Conservation (phyloP, 2,797 vertebrate species). For the Phaenicophaeus curvirostris region DNA sequence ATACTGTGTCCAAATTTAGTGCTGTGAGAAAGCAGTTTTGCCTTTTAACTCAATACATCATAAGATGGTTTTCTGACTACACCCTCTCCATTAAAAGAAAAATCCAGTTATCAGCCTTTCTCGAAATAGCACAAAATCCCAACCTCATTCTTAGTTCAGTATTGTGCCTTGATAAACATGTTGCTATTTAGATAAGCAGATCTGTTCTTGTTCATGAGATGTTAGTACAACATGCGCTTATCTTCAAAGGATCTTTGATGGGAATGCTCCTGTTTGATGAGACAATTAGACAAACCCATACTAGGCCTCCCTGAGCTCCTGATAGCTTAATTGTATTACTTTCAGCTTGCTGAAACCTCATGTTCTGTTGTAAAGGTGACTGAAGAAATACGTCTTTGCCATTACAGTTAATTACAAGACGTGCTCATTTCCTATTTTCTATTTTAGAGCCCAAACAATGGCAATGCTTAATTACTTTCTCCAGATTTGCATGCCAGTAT, state of each 20-base stretch:
- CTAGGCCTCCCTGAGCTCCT: neutral
- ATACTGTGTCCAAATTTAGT: neutral
- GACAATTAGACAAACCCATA: neutral
- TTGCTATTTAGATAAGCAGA: slow-evolving; percentile 24
- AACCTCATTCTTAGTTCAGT: neutral
- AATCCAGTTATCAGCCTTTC: neutral
- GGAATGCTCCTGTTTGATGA: slow-evolving; percentile 1
- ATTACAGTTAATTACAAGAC: neutral
- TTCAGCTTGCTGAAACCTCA: neutral
- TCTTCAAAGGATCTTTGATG: slow-evolving; percentile 15
- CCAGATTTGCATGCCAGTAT: neutral
- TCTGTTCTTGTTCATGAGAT: neutral
- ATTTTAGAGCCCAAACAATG: slow-evolving; percentile 62
- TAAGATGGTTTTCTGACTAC: neutral
- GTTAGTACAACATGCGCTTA: slow-evolving; percentile 31
- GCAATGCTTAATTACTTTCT: slow-evolving; percentile 23
- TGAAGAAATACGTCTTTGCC: slow-evolving; percentile 9
- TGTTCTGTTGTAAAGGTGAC: slow-evolving; percentile 21
- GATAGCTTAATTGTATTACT: neutral
- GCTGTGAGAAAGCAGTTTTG: neutral
- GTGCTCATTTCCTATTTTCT: slow-evolving; percentile 51
- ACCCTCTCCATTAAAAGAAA: neutral
- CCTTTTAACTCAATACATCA: neutral
- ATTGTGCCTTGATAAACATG: slow-evolving; percentile 2
- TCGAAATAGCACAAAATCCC: neutral